Base-by-base conservation (phyloP, 92 coral and sea anemone species). In the Zoanthus gigantus region DNA sequence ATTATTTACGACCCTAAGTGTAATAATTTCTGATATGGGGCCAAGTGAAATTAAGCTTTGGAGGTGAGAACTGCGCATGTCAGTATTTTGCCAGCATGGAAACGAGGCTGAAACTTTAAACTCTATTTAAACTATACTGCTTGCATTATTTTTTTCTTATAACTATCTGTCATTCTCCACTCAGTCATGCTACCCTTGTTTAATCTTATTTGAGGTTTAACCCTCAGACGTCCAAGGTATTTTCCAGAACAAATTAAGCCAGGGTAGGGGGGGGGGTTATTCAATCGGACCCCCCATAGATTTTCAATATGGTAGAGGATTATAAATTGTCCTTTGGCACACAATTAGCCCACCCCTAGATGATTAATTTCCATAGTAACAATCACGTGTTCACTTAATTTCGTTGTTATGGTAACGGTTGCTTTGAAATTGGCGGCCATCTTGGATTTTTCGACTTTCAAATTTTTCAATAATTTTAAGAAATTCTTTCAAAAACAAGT, bases 51-150 rank as follows among this genome's bases (percentile, higher is more conserved):
- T 65, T 81, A 63, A 65, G 80, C 83, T 50, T 84, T 76, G 82
- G 90, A 78, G 82, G 57, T 78, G 88, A 90, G 93, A 83, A 50
- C 87, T 88, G 90, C 87, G 88, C 90, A 88, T 90, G 92, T 46
- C 90, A 42, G 48, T 46, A 83, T 75, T 79, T 79, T 18, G 85
- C 45, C 86, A 67, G 65, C 92, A 89, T 89, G 82, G 76, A 85
- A 90, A 85, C 90, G 72, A 66, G 72, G 72, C 72, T 66, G 72
- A 66, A 14, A 66, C 14, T 60, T 6, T 6, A 23, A 60, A 60
- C 6, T n/a, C 12, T 15, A 9, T 60, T 4, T 47, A 47, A 47
- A 47, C 54, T 73, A 7, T 48, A 73, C 42, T 56, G 42, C 42
- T 56, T 73, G 77, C 23, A 23, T 23, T 23, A 23, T 23, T 23